Conservation (phyloP, 2,797 vertebrate genomes). For the Hybognathus amarus region DNA sequence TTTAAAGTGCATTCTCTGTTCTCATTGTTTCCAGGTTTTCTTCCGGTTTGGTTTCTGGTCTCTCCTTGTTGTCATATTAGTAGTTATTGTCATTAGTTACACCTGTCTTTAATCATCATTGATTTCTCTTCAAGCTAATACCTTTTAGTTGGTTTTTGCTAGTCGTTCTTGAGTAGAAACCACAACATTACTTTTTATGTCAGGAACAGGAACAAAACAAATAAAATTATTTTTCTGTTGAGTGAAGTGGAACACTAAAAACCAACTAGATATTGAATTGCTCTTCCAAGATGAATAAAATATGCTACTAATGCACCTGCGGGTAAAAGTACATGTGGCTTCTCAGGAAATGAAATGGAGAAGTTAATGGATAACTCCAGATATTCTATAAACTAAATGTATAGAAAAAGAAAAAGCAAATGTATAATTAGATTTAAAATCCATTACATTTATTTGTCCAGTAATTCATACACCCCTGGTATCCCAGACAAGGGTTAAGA, state of each 20-base stretch:
- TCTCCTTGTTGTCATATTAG: no score
- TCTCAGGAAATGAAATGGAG: slow-evolving; percentile 27
- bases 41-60: no score
- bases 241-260: slow-evolving; percentile 3
- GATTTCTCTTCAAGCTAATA: no score
- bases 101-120: no score
- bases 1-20: no score
- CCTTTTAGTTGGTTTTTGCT: no score
- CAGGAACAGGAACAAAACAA: neutral
- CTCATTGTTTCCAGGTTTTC: no score
- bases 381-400: slow-evolving; percentile 3
- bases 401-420: neutral
- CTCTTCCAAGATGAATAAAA: slow-evolving; percentile 32
- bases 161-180: no score
- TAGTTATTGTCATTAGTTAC: no score
- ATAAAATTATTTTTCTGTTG: neutral
- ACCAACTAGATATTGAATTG: slow-evolving; percentile 20
- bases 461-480: neutral
- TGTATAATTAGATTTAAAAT: slow-evolving; percentile 14
- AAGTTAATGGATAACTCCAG: slow-evolving; percentile 28
- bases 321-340: slow-evolving; percentile 26
- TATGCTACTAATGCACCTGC: slow-evolving; percentile 17
- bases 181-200: no score
- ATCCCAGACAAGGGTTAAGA: no score
- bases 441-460: neutral